A percentile compares a stretch with the other conserved stretches of the same genome.
Conservation (phyloP, 2,888 invertebrate genomes). For the Linhomoeus sp. region DNA sequence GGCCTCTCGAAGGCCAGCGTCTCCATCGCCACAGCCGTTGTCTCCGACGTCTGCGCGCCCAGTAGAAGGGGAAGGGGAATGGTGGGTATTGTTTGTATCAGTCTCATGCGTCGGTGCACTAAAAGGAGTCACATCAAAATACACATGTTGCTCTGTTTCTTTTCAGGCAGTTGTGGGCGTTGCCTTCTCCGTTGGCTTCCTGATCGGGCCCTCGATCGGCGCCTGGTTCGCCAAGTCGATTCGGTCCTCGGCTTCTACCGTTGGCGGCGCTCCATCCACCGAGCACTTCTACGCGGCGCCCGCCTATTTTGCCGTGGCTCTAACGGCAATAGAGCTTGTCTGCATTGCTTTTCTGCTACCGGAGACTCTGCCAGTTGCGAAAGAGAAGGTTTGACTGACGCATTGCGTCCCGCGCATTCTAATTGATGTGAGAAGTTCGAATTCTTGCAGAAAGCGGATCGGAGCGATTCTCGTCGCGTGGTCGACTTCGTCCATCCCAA, state of each 20-base stretch:
- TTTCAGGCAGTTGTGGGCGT: slow-evolving; percentile 75
- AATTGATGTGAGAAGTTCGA: too few species aligned
- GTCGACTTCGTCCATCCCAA: slow-evolving; percentile 42
- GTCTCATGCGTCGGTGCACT: not conserved
- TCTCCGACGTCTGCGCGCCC: slow-evolving; percentile 67
- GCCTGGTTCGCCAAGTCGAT: slow-evolving; percentile 51
- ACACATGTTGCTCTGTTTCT: not conserved
- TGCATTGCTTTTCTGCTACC: slow-evolving; percentile 52
- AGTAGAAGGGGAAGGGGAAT: slow-evolving; percentile 75
- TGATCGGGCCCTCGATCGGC: slow-evolving; percentile 81
- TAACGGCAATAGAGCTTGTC: slow-evolving; percentile 55
- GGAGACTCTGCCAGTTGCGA: slow-evolving; percentile 58
- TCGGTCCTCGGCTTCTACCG: too few species aligned
- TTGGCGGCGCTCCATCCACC: slow-evolving; percentile 29
- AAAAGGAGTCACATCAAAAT: slow-evolving; percentile 1
- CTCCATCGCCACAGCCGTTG: slow-evolving; percentile 76
- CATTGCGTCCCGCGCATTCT: too few species aligned
- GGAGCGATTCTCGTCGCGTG: too few species aligned
- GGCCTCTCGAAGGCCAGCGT: slow-evolving; percentile 93
- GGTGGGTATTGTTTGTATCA: slow-evolving; percentile 44
- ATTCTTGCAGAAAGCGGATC: too few species aligned
- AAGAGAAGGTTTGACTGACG: slow-evolving; percentile 28
- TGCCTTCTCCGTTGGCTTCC: slow-evolving; percentile 92
- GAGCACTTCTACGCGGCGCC: slow-evolving; percentile 55
- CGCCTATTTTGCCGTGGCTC: slow-evolving; percentile 44